Conservation (phyloP, 2,113 vertebrate genomes). For the Amblyornis subalaris region DNA sequence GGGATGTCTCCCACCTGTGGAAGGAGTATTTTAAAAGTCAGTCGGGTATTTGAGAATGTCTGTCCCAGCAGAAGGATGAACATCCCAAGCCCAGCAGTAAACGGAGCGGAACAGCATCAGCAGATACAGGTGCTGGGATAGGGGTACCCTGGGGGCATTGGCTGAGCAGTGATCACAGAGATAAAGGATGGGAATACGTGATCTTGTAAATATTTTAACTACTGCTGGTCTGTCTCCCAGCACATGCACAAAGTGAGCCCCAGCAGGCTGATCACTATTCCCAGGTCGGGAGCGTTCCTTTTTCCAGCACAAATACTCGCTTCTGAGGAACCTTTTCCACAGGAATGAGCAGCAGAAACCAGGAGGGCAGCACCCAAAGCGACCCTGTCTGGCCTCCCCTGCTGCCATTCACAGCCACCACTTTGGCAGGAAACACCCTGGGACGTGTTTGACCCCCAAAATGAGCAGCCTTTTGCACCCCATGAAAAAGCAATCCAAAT, state of each 20-base stretch:
- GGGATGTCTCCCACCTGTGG: background rate
- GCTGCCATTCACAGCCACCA: background rate
- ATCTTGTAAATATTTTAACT: background rate
- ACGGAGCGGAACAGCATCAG: background rate
- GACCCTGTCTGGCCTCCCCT: background rate
- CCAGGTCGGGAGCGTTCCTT: background rate
- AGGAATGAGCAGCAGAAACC: background rate
- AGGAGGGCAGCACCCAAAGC: background rate
- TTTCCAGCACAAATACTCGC: background rate
- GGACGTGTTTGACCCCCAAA: background rate
- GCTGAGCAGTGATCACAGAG: background rate
- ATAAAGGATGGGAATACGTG: background rate
- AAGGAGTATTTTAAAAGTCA: background rate
- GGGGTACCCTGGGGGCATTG: background rate
- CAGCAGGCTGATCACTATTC: accelerated
- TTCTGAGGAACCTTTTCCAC: background rate
- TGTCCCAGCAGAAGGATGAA: background rate
- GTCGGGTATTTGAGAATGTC: background rate
- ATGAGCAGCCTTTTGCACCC: background rate
- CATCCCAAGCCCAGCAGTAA: background rate
- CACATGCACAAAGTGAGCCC: background rate
- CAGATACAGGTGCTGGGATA: background rate
- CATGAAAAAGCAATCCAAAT: background rate
- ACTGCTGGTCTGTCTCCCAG: background rate
- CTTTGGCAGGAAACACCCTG: accelerated